phyloP scores from a whole-genome alignment of 2,888 invertebrate species.

The Agonopterix alstromeriana region DNA sequence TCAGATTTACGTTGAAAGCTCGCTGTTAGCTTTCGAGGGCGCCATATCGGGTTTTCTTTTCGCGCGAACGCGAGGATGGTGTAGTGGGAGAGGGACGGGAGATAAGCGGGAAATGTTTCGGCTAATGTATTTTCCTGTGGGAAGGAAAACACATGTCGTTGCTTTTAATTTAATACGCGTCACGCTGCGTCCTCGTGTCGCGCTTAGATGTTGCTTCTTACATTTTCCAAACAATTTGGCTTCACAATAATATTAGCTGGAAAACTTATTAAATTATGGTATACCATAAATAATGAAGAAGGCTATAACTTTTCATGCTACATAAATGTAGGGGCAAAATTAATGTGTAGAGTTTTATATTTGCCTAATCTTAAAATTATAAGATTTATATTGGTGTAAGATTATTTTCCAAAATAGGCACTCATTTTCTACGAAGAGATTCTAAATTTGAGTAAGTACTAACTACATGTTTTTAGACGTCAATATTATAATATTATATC shows the following conservation, averaged over 20 bases:
- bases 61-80: constrained; percentile 10
- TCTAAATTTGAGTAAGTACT: too few species aligned
- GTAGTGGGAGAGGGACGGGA: constrained; percentile 36
- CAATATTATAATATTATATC: too few species aligned
- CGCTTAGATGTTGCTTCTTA: constrained; percentile 23
- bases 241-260: constrained; percentile 1
- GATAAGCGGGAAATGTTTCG: constrained; percentile 59
- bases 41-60: constrained; percentile 44
- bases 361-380: too few species aligned
- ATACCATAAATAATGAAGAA: neutral
- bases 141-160: constrained; percentile 76
- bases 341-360: too few species aligned
- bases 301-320: too few species aligned
- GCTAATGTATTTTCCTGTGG: constrained; percentile 76
- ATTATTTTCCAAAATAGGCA: too few species aligned
- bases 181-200: constrained; percentile 65
- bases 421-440: too few species aligned
- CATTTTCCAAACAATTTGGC: constrained; percentile 9
- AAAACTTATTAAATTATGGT: neutral
- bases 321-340: too few species aligned
- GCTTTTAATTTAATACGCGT: constrained; percentile 75
- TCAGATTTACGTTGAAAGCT: constrained; percentile 76
- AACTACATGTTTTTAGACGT: too few species aligned
- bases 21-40: constrained; percentile 66
- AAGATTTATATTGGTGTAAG: too few species aligned